Base-by-base conservation (phyloP, 2,113 vertebrate genomes). In the Percopsis transmontana region DNA sequence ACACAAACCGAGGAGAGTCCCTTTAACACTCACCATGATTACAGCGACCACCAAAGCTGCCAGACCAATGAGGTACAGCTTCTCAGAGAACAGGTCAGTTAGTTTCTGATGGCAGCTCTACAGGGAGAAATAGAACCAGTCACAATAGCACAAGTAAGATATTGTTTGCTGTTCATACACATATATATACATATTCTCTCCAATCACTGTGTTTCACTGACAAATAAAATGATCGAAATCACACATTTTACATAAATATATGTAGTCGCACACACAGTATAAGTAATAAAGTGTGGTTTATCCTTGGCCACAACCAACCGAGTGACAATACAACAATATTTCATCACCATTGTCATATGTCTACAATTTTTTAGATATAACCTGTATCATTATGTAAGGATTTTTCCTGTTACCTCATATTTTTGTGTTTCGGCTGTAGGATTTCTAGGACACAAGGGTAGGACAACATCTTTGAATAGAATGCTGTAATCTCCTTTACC, bases 11-110 rank as follows among this genome's bases (percentile, higher is more conserved):
- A 33, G 27, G 27, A 33, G 27, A 33, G 27, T 60, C 16, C 38
- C 1, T 51, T 2, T 23, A 45, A 47, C 23, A 63, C 94, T 92
- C 85, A 97, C 97, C 96, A 99, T 98, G 85, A 99, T 99, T 72
- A 96, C 93, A 0, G 95, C 96, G 0, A 99, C 95, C 74, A 95
- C 95, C 0, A 98, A 82, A 1, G 96, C 96, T 1, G 93, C 95
- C 0, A 98, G 94, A 47, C 97, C 97, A 0, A 99, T 96, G 85
- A 98, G 80, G 81, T 97, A 94, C 58, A 97, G 91, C 90, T 98
- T 99, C 76, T 94, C 92, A 0, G 94, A 94, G 81, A 99, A 99
- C 69, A 99, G 93, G 2, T 94, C 91, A 0, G 93, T 92, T 0
- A 99, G 92, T 81, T 93, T 95, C 33, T 71, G 57, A 70, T 97